phyloP scores from a whole-genome alignment of 1,140 invertebrate species.

The Aphelenchoides avenae region DNA sequence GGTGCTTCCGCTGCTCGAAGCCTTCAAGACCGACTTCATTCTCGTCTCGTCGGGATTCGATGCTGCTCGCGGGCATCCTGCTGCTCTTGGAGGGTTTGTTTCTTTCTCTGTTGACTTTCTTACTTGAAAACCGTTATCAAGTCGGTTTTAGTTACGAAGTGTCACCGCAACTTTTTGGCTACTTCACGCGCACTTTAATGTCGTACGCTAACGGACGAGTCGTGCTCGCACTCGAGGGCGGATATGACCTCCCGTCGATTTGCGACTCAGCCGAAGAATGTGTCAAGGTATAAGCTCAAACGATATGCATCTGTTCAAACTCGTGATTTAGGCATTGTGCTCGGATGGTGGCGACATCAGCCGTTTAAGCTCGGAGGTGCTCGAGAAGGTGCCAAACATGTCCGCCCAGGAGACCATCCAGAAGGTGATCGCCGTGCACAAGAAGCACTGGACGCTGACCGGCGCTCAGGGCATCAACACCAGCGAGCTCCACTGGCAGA shows the following conservation, averaged over 20 bases:
- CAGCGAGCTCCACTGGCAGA: slow-evolving; percentile 54
- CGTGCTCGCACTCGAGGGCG: slow-evolving; percentile 77
- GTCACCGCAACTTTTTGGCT: slow-evolving; percentile 70
- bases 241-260: slow-evolving; percentile 86
- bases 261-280: slow-evolving; percentile 96
- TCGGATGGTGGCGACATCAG: slow-evolving; percentile 40
- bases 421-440: slow-evolving; percentile 58
- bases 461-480: slow-evolving; percentile 49
- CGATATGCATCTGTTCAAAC: slow-evolving; percentile 7
- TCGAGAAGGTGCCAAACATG: slow-evolving; percentile 49
- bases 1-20: slow-evolving; percentile 84
- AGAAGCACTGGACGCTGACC: slow-evolving; percentile 56
- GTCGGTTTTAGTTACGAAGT: slow-evolving; percentile 47
- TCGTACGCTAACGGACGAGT: slow-evolving; percentile 80
- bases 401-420: slow-evolving; percentile 57
- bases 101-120: slow-evolving; percentile 65
- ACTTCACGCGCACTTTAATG: slow-evolving; percentile 90
- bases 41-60: slow-evolving; percentile 96
- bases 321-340: slow-evolving; percentile 49
- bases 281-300: slow-evolving; percentile 63
- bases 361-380: slow-evolving; percentile 32
- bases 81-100: slow-evolving; percentile 87
- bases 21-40: slow-evolving; percentile 88
- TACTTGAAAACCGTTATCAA: neutral
- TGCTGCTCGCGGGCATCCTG: slow-evolving; percentile 85